These are phyloP conservation scores for Ruditapes philippinarum DNA, from an alignment of 1,140 invertebrate species.

Conservation along the genomic window DNA sequence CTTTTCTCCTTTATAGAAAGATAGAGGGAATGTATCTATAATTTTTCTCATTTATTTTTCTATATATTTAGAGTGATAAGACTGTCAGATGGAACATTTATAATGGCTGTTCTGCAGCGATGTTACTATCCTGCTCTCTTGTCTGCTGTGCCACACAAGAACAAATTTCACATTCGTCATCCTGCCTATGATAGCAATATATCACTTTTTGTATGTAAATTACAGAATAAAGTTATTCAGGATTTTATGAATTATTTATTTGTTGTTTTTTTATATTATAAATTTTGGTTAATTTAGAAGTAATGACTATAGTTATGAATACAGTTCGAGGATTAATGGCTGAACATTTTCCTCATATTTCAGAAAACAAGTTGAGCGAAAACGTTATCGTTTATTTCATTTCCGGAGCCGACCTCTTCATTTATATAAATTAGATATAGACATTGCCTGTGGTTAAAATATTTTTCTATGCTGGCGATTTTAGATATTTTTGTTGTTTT, in stretches of 20 bases:
- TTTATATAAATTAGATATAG: no score
- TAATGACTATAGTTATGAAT: neutral
- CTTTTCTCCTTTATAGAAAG: neutral
- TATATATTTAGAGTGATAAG: constrained; percentile 8
- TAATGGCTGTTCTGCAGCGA: neutral
- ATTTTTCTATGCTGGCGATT: no score
- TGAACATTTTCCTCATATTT: no score
- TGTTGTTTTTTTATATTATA: no score
- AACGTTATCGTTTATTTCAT: no score
- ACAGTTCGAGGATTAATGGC: no score
- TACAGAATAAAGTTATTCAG: neutral
- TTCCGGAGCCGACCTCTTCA: no score
- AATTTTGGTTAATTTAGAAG: neutral
- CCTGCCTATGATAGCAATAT: neutral
- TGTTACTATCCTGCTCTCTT: neutral
- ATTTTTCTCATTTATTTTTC: constrained; percentile 13
- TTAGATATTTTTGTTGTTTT: no score
- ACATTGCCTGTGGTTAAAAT: no score
- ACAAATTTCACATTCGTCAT: neutral
- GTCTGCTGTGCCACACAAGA: neutral
- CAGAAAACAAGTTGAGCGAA: no score
- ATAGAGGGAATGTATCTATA: neutral
- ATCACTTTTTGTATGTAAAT: neutral
- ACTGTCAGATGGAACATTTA: constrained; percentile 15
- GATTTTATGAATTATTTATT: neutral